A percentile compares a stretch with the other conserved stretches of the same genome.
Conservation (phyloP, 2,888 invertebrate genomes). For the Pseudanteris insignis region DNA sequence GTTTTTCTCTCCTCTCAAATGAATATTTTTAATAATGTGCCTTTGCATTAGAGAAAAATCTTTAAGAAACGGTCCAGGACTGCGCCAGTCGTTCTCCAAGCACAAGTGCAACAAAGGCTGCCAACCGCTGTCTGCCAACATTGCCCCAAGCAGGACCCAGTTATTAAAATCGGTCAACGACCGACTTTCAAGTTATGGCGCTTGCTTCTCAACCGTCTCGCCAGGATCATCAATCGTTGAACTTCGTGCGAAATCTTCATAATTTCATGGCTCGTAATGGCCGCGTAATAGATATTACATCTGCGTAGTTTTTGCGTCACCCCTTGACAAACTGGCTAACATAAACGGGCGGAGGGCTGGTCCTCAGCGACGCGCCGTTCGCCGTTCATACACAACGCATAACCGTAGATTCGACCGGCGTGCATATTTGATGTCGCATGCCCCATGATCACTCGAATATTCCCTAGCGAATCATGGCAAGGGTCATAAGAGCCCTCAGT, state of each 20-base stretch:
- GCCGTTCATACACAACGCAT: constrained; percentile 53
- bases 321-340: constrained; percentile 60
- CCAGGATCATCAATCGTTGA: constrained; percentile 62
- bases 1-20: too few relatives aligned
- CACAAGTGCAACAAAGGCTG: too few relatives aligned
- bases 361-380: constrained; percentile 40
- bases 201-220: constrained; percentile 60
- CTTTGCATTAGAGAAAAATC: too few relatives aligned
- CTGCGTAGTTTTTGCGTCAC: constrained; percentile 41
- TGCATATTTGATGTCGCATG: constrained; percentile 65
- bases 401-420: constrained; percentile 64
- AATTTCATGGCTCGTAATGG: constrained; percentile 32
- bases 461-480: constrained; percentile 63
- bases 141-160: too few relatives aligned
- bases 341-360: constrained; percentile 51
- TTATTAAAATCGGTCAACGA: too few relatives aligned
- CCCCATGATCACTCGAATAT: constrained; percentile 65
- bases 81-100: too few relatives aligned
- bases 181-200: too few relatives aligned
- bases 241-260: constrained; percentile 24
- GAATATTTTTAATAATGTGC: too few relatives aligned
- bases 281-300: constrained; percentile 44
- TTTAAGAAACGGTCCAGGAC: too few relatives aligned
- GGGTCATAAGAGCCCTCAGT: constrained; percentile 65
- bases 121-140: too few relatives aligned